Conservation (phyloP, 2,113 vertebrate genomes). For the Forbesichthys agassizii region DNA sequence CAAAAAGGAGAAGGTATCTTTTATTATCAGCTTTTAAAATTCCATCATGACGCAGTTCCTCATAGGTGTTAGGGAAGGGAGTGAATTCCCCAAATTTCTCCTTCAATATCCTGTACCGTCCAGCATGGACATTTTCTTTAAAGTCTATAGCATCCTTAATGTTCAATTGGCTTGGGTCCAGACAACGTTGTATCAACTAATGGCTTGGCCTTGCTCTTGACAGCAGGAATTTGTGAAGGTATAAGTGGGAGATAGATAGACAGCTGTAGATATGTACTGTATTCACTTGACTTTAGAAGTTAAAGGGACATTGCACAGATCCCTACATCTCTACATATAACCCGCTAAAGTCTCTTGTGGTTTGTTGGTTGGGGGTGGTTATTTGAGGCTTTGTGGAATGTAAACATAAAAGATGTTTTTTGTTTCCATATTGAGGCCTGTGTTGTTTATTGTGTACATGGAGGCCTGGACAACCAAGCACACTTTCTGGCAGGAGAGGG, state of each 20-base stretch:
- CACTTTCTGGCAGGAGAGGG: not conserved
- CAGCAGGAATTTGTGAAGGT: not conserved
- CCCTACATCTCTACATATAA: too few relatives aligned
- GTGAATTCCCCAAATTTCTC: not conserved
- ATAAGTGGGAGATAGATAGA: not conserved
- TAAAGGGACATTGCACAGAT: too few relatives aligned
- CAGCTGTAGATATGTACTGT: not conserved
- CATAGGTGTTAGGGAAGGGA: not conserved
- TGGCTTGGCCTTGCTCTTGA: not conserved
- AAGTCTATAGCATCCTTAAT: not conserved
- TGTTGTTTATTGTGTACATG: too few relatives aligned
- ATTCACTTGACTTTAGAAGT: too few relatives aligned
- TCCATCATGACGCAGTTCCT: not conserved
- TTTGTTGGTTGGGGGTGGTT: too few relatives aligned
- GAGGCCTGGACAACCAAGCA: too few relatives aligned
- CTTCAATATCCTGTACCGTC: not conserved
- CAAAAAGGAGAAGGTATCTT: conserved; percentile 12
- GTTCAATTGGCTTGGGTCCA: not conserved
- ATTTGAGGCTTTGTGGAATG: too few relatives aligned
- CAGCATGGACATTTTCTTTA: not conserved
- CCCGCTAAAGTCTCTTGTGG: too few relatives aligned
- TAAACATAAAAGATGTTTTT: too few relatives aligned
- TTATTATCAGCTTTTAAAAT: not conserved
- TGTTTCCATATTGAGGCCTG: too few relatives aligned
- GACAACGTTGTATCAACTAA: not conserved